Percentiles rank a stretch among this genome's conserved stretches.
These are phyloP conservation scores for Maccullochella peelii DNA, from an alignment of 2,113 vertebrate genomes.

Conservation along the genomic window DNA sequence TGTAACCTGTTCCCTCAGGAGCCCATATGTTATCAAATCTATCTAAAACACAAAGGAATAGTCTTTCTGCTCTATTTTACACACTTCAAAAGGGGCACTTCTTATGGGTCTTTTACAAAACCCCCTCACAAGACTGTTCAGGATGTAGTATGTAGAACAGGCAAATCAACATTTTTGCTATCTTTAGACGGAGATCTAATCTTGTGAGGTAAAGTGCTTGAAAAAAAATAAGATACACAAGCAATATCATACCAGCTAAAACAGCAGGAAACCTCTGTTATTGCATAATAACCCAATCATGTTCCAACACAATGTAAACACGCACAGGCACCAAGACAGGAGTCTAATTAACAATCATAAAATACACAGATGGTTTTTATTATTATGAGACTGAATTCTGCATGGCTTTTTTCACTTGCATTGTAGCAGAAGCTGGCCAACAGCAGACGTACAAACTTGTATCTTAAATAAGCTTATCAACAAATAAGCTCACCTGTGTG, in stretches of 20 bases:
- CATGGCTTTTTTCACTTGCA: neutral
- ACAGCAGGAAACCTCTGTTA: conserved; percentile 61
- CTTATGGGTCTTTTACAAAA: conserved; percentile 21
- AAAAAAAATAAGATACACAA: conserved; percentile 34
- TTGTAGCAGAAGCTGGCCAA: neutral
- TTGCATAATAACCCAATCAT: conserved; percentile 60
- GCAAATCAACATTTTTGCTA: conserved; percentile 13
- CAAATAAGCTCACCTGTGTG: neutral
- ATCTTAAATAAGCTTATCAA: neutral
- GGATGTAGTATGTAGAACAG: neutral
- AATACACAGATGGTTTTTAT: conserved; percentile 21
- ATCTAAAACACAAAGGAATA: conserved; percentile 17
- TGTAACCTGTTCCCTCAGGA: conserved; percentile 18
- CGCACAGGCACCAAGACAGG: conserved; percentile 35
- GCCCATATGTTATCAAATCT: conserved; percentile 8
- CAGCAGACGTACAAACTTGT: neutral
- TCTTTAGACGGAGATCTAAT: neutral
- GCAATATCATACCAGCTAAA: conserved; percentile 10
- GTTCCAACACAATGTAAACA: conserved; percentile 54
- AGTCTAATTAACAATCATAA: conserved; percentile 62
- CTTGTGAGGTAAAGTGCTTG: conserved; percentile 14
- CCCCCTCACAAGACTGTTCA: neutral
- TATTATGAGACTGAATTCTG: conserved; percentile 3
- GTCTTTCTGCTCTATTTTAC: conserved; percentile 5
- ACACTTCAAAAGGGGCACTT: neutral